A percentile compares a stretch with the other conserved stretches of the same genome.
phyloP scores from a whole-genome alignment of 2,797 vertebrate genomes.

The Etheostoma perlongum region DNA sequence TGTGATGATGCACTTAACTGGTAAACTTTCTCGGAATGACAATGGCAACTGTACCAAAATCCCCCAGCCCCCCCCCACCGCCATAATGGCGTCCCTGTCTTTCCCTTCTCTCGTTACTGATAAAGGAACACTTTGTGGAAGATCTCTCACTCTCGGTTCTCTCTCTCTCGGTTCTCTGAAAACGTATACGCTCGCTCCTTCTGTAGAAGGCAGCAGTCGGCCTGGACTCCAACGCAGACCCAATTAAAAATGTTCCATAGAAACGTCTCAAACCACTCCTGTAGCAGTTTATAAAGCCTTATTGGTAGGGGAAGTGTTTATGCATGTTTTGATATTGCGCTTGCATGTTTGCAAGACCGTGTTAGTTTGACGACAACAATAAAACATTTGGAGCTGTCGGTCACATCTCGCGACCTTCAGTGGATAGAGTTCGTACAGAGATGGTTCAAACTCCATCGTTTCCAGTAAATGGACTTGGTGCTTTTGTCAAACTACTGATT shows the following conservation, averaged over 20 bases:
- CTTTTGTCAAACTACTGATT: conserved; percentile 19
- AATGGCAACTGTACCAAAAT: conserved; percentile 78
- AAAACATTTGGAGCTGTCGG: neutral
- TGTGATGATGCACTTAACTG: conserved; percentile 79
- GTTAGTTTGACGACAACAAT: neutral
- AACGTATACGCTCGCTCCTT: neutral
- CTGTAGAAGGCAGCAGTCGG: neutral
- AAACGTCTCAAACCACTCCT: neutral
- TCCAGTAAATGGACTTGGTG: neutral
- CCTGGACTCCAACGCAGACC: neutral
- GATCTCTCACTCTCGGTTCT: conserved; percentile 3
- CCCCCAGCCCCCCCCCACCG: conserved; percentile 20
- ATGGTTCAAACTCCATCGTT: neutral
- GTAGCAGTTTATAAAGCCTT: neutral
- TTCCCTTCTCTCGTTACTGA: conserved; percentile 42
- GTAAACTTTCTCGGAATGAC: conserved; percentile 75
- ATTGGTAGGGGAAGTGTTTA: neutral
- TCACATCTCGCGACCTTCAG: neutral
- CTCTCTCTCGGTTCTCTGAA: neutral
- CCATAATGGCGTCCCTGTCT: conserved; percentile 26
- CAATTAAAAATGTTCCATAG: neutral
- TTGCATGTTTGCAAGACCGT: neutral
- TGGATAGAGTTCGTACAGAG: neutral
- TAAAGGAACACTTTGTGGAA: conserved; percentile 46
- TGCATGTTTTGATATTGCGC: neutral